Percentiles rank a stretch among this genome's conserved stretches.
Evolutionary conservation across 1,140 invertebrate genomes (phyloP).

Genomic region (Rhynchophorus ferrugineus): DNA sequence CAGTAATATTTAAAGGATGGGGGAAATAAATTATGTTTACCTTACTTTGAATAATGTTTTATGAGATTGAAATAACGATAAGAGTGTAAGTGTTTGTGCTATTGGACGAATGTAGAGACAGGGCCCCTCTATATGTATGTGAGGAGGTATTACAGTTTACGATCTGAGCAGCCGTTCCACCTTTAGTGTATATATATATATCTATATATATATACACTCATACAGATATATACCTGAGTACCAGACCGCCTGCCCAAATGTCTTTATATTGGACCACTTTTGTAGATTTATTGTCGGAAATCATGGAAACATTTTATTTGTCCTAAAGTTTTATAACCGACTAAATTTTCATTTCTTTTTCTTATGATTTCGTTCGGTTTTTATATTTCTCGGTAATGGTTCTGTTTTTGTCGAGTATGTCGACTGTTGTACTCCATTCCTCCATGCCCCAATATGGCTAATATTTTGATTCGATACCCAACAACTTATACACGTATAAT

Average conservation of each 20-base stretch:
- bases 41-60: no score
- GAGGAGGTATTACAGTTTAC: constrained; percentile 11
- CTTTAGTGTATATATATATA: constrained; percentile 10
- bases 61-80: no score
- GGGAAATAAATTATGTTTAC: no score
- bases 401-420: constrained; percentile 12
- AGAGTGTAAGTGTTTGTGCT: no score
- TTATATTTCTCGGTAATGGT: constrained; percentile 23
- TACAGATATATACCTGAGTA: constrained; percentile 18
- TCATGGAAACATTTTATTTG: constrained; percentile 36
- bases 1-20: no score
- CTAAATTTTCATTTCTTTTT: constrained; percentile 34
- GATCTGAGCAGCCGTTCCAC: constrained; percentile 11
- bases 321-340: constrained; percentile 35
- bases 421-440: neutral
- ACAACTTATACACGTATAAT: neutral
- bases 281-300: constrained; percentile 34
- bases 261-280: constrained; percentile 33
- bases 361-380: constrained; percentile 28
- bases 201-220: constrained; percentile 10
- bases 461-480: neutral
- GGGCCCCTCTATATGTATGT: neutral
- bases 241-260: constrained; percentile 21
- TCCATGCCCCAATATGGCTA: neutral
- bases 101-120: no score